These are phyloP conservation scores for Gallinago solitaria DNA, from an alignment of 2,797 vertebrate genomes.

Conservation along the genomic window DNA sequence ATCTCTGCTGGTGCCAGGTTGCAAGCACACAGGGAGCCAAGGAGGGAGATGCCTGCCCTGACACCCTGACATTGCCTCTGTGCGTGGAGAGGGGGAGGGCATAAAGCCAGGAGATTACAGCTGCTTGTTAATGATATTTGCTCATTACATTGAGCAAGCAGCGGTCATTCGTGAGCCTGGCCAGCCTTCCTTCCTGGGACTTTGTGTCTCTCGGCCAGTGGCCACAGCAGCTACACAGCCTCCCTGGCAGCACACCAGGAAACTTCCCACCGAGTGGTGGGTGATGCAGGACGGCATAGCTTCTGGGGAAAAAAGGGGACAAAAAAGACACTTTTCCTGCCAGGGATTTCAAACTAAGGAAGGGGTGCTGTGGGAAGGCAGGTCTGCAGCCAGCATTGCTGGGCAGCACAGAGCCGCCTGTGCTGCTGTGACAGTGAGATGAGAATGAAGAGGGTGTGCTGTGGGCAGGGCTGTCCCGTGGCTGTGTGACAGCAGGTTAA, in stretches of 20 bases:
- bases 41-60: fast-evolving
- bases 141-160: background rate
- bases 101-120: background rate
- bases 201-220: background rate
- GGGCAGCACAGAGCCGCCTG: background rate
- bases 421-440: background rate
- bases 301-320: background rate
- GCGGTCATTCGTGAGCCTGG: background rate
- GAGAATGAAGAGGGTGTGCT: background rate
- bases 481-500: background rate
- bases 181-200: background rate
- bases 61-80: background rate
- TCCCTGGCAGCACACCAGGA: background rate
- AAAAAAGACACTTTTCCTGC: background rate
- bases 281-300: background rate
- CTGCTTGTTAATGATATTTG: conserved; percentile 17
- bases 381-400: background rate
- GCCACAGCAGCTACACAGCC: background rate
- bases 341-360: background rate
- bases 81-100: background rate
- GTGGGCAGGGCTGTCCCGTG: background rate
- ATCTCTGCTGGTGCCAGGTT: background rate
- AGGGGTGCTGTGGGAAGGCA: background rate
- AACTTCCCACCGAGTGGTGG: background rate
- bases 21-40: background rate